Evolutionary conservation across 2,888 invertebrate genomes (phyloP).

Genomic region (Herminia tarsipennalis): DNA sequence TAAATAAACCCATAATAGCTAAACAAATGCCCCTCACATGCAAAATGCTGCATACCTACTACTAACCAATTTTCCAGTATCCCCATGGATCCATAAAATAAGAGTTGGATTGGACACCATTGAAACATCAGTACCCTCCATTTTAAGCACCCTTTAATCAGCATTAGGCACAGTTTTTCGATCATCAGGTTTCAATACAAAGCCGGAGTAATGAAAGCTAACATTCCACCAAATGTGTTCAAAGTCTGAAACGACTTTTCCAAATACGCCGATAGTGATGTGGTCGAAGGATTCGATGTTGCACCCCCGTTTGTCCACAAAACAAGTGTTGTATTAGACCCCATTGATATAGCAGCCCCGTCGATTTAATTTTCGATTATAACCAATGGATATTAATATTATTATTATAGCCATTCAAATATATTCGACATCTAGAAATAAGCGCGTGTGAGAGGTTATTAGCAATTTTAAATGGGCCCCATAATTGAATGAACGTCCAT

Average conservation of each 20-base stretch:
- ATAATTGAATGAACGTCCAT: too few species aligned
- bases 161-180: conserved; percentile 14
- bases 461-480: too few species aligned
- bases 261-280: conserved; percentile 88
- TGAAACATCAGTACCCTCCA: conserved; percentile 36
- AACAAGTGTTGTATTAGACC: conserved; percentile 12
- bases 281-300: conserved; percentile 77
- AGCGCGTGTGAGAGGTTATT: too few species aligned
- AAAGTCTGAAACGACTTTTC: conserved; percentile 89
- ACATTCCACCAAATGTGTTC: conserved; percentile 87
- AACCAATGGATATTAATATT: too few species aligned
- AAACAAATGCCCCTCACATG: too few species aligned
- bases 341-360: conserved; percentile 43
- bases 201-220: conserved; percentile 29
- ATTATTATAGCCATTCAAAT: too few species aligned
- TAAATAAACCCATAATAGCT: too few species aligned
- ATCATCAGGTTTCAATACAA: conserved; percentile 70
- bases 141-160: conserved; percentile 37
- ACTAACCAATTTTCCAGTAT: conserved; percentile 44
- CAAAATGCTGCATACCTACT: too few species aligned
- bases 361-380: conserved; percentile 9
- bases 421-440: conserved; percentile 52
- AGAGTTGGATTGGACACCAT: conserved; percentile 32
- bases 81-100: conserved; percentile 45
- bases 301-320: not conserved